Evolutionary conservation across 2,888 invertebrate genomes (phyloP), one percentile per base, ranked within the genome.

Genomic region (Octonoba sinensis): DNA sequence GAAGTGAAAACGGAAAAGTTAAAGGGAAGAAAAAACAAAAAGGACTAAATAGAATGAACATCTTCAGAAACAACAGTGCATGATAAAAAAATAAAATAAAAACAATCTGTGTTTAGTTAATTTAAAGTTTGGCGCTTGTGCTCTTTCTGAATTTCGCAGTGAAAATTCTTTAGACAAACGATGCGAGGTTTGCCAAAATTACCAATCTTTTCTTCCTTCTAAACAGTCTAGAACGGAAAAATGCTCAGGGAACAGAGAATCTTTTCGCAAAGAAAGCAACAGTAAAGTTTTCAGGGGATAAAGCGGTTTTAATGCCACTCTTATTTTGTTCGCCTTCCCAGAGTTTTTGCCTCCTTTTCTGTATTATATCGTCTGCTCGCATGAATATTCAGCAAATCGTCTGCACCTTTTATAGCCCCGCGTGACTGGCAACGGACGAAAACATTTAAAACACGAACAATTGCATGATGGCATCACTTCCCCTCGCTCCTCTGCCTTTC

Each of bases 391-490:
- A 79, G 79, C 79, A 73, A 79, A 79, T 79, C 67, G 73, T 66
- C 79, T 73, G 60, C 73, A 73, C 73, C 79, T 67, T 62, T 36
- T 73, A 72, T 78, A 78, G 72, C 66, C 49, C 47, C 72, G 71
- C 79, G 79, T 67, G 79, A 67, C 67, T 79, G 79, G 79, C 79
- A 73, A 72, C 72, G 79, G 79, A 73, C 79, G 72, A 67, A 79
- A 79, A 79, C 73, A 79, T 79, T 79, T 73, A 79, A 79, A 81
- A 75, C 81, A 81, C 81, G 81, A 81, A 81, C 81, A 22, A 74
- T 81, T 81, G 81, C 81, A 81, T 81, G 81, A 69, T 69, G 65
- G 74, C 64, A 47, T 62, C 64, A 20, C 22, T 24, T 66, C 59
- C 22, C 20, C 62, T 51, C 16, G 27, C 67, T 44, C 67, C 27